Evolutionary conservation across 2,888 invertebrate species (phyloP), one percentile per base, ranked within the genome.

Genomic region (Hydroisotoma schaefferi): DNA sequence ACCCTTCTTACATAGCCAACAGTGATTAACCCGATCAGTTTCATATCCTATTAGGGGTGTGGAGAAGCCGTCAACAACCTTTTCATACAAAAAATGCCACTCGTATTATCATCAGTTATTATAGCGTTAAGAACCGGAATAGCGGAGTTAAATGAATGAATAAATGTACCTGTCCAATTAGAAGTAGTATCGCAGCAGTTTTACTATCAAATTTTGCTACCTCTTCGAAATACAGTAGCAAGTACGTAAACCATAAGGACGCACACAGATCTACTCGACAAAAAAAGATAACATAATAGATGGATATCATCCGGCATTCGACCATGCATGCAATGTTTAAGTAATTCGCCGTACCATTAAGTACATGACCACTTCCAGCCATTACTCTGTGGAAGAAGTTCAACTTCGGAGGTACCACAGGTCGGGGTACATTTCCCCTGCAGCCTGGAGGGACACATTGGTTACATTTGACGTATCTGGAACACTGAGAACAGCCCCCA

Each of bases 181-280:
- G 80, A 77, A 94, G 82, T 54, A 90, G 78, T 49, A 82, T 78
- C 26, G 83, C 84, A 1, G 83, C 77, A 60, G 78, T 73, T 8
- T 74, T 69, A 56, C 78, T 76, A 61, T 76, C 74, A 63, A 82
- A 80, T 23, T 76, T 76, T 22, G 81, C 75, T 3, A 84, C 84
- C 72, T 81, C 78, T 67, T 84, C 83, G 72, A 91, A 86, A 77
- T 86, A 94, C 54, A 94, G 85, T 72, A 94, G 80, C 48, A 91
- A 83, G 77, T 94, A 94, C 1, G 89, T 89, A 77, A 94, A 94
- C 94, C 94, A 94, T 82, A 94, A 87, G 61, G 91, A 88, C 20
- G 93, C 91, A 78, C 90, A 91, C 43, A 94, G 82, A n/a, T 27
- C n/a, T n/a, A n/a, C n/a, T n/a, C n/a, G 33, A 33, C 10, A 33